Conservation (phyloP, 2,113 vertebrate species). For the Microcebus jonahi region DNA sequence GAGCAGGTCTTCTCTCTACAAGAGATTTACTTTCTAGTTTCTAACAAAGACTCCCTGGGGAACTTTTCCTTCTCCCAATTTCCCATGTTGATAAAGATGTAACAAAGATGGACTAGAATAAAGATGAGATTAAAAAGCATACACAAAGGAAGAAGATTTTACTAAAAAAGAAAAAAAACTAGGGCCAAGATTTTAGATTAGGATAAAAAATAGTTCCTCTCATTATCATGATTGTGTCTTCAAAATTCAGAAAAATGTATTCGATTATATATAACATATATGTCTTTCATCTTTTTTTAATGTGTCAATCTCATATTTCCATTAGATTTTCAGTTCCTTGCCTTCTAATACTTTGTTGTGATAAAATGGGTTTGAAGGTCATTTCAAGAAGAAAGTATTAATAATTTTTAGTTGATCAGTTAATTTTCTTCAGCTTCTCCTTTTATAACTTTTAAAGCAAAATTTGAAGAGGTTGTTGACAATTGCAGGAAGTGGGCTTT, state of each 20-base stretch:
- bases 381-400: background rate
- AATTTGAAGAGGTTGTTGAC: background rate
- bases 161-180: too few relatives aligned
- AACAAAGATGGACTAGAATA: too few relatives aligned
- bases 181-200: conserved; percentile 7
- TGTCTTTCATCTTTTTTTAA: background rate
- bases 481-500: too few relatives aligned
- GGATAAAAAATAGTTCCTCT: background rate
- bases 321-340: background rate
- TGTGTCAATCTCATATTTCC: background rate
- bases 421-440: background rate
- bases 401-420: background rate
- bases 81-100: too few relatives aligned
- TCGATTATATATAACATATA: background rate
- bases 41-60: too few relatives aligned
- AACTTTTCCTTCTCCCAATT: too few relatives aligned
- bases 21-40: too few relatives aligned
- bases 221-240: background rate
- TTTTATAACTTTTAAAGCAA: background rate
- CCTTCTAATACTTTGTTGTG: background rate
- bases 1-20: too few relatives aligned
- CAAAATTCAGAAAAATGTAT: background rate
- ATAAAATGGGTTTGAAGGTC: conserved; percentile 5
- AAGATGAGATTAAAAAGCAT: too few relatives aligned
- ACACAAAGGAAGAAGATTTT: too few relatives aligned